Percentiles rank a stretch among this genome's conserved stretches.
Conservation (phyloP, 2,113 vertebrate genomes). For the Columba livia region DNA sequence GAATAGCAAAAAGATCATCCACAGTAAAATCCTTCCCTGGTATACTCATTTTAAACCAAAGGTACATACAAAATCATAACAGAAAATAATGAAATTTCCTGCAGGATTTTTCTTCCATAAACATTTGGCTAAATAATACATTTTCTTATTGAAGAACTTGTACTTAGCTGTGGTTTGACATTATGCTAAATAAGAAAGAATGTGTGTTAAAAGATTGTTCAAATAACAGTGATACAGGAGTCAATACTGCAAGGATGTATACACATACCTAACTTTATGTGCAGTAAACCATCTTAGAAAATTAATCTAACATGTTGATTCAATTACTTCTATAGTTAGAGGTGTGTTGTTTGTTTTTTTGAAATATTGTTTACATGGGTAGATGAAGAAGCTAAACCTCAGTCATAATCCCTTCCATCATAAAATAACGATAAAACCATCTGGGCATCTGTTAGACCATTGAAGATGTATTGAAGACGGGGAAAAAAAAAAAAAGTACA, state of each 20-base stretch:
- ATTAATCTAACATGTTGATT: not conserved
- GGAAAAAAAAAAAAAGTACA: not conserved
- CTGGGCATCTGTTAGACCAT: not conserved
- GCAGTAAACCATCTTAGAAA: not conserved
- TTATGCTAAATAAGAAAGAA: too few species aligned
- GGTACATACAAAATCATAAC: not conserved
- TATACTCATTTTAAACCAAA: slow-evolving; percentile 43
- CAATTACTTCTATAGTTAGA: not conserved
- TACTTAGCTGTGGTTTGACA: too few species aligned
- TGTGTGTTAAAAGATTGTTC: not conserved
- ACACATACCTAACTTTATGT: not conserved
- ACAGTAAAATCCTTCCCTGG: slow-evolving; percentile 37
- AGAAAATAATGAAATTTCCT: not conserved
- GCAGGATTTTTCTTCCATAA: not conserved
- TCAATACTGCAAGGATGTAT: not conserved
- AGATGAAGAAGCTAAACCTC: not conserved
- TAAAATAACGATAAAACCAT: not conserved
- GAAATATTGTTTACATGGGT: not conserved
- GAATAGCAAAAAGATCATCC: slow-evolving; percentile 18
- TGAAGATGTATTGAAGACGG: too few species aligned
- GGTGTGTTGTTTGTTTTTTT: accelerated
- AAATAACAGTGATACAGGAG: not conserved
- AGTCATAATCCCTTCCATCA: not conserved
- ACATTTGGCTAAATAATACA: too few species aligned
- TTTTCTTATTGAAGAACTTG: too few species aligned